Evolutionary conservation across 1,140 invertebrate genomes (phyloP).

Genomic region (Anadara kagoshimensis): DNA sequence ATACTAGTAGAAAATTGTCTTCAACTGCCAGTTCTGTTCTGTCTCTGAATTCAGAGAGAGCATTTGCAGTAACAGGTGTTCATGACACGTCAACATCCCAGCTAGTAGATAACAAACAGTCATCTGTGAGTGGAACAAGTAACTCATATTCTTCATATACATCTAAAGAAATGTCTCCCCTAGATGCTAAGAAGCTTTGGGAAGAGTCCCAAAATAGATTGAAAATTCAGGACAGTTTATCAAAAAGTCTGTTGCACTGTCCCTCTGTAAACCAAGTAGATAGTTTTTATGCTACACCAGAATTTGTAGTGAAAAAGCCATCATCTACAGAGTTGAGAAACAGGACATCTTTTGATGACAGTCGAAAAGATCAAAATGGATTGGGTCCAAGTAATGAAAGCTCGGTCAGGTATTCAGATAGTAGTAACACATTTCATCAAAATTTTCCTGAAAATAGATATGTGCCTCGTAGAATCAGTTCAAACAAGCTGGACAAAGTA

Average conservation of each 20-base stretch:
- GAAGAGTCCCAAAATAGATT: slow-evolving; percentile 41
- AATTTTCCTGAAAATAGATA: no score
- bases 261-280: no score
- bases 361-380: not conserved
- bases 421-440: no score
- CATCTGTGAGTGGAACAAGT: slow-evolving; percentile 1
- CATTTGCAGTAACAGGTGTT: slow-evolving; percentile 5
- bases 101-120: not conserved
- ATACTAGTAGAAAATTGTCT: not conserved
- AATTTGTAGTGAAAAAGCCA: not conserved
- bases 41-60: not conserved
- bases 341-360: not conserved
- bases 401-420: no score
- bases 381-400: no score
- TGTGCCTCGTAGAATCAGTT: no score
- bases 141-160: slow-evolving; percentile 23
- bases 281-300: no score
- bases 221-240: slow-evolving; percentile 3
- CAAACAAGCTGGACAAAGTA: no score
- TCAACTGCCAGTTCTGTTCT: not conserved
- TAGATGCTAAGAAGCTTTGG: slow-evolving; percentile 52
- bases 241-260: no score
- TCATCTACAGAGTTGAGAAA: not conserved
- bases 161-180: slow-evolving; percentile 35
- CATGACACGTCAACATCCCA: not conserved